Evolutionary conservation across 2,797 vertebrate genomes (phyloP).

Genomic region (Chaunax sp.): DNA sequence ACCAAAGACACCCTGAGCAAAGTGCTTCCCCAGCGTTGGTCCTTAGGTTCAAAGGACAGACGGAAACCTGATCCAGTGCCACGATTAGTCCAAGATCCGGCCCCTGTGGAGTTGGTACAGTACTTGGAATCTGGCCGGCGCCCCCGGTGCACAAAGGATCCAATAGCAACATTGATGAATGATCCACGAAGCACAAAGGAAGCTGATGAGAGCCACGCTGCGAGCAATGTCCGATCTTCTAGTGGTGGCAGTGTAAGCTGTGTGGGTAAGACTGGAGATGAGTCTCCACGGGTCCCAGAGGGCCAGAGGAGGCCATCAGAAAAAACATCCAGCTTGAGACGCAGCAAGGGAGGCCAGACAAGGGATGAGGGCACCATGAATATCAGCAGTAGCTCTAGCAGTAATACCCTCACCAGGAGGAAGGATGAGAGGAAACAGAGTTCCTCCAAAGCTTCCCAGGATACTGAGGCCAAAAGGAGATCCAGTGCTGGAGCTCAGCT

Average conservation of each 20-base stretch:
- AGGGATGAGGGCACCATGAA: slow-evolving; percentile 52
- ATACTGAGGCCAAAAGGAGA: slow-evolving; percentile 49
- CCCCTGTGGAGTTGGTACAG: slow-evolving; percentile 86
- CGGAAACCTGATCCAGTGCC: slow-evolving; percentile 60
- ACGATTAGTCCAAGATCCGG: slow-evolving; percentile 38
- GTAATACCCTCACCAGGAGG: slow-evolving; percentile 78
- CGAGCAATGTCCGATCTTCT: slow-evolving; percentile 42
- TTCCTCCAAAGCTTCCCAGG: slow-evolving; percentile 62
- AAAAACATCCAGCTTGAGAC: slow-evolving; percentile 63
- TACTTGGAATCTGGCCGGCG: slow-evolving; percentile 91
- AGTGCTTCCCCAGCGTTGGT: slow-evolving; percentile 87
- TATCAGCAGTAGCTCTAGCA: slow-evolving; percentile 62
- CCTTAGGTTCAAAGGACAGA: slow-evolving; percentile 85
- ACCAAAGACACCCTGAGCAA: slow-evolving; percentile 80
- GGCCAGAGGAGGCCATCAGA: slow-evolving; percentile 68
- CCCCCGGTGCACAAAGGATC: slow-evolving; percentile 87
- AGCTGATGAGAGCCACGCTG: slow-evolving; percentile 14
- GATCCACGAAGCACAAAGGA: slow-evolving; percentile 63
- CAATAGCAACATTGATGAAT: slow-evolving; percentile 82
- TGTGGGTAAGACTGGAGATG: slow-evolving; percentile 44
- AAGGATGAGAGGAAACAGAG: slow-evolving; percentile 75
- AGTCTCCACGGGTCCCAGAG: slow-evolving; percentile 53
- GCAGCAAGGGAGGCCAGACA: slow-evolving; percentile 61
- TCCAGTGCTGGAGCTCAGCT: slow-evolving; percentile 63
- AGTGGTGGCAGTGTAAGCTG: slow-evolving; percentile 63